Evolutionary conservation across 2,797 vertebrate genomes (phyloP).

Genomic region (Rachycentron canadum): DNA sequence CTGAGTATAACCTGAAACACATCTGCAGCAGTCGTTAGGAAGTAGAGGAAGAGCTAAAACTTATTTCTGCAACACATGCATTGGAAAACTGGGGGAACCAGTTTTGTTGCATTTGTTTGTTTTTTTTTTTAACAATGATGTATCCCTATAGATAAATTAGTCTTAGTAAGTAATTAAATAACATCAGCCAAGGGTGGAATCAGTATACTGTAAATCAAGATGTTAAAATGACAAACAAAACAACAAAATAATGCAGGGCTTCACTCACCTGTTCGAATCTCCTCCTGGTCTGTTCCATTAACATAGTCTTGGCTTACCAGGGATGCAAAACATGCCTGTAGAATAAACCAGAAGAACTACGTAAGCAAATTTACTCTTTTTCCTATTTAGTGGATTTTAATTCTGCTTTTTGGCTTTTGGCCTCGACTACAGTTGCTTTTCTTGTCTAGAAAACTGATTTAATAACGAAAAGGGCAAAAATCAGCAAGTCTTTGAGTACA

Average conservation of each 20-base stretch:
- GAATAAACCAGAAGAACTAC: conserved; percentile 9
- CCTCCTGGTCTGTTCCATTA: conserved; percentile 97
- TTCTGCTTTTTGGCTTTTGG: background rate
- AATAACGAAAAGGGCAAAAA: background rate
- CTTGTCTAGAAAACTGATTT: background rate
- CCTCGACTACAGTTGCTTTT: background rate
- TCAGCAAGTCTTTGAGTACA: background rate
- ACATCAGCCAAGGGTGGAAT: background rate
- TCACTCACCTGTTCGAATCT: conserved; percentile 94
- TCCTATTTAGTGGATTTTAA: background rate
- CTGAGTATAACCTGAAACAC: background rate
- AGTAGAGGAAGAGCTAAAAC: too few relatives aligned
- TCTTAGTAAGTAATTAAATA: background rate
- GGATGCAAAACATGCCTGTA: conserved; percentile 96
- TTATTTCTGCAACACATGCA: background rate
- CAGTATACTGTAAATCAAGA: background rate
- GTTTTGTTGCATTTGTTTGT: background rate
- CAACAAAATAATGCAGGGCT: background rate
- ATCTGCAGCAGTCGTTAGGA: background rate
- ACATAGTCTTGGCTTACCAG: conserved; percentile 98
- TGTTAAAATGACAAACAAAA: background rate
- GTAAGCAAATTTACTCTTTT: background rate
- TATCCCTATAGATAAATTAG: background rate
- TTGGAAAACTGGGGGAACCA: background rate
- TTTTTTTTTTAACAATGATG: background rate